Conservation (phyloP, 2,113 vertebrate genomes). For the Calyptommatus sinebrachiatus region DNA sequence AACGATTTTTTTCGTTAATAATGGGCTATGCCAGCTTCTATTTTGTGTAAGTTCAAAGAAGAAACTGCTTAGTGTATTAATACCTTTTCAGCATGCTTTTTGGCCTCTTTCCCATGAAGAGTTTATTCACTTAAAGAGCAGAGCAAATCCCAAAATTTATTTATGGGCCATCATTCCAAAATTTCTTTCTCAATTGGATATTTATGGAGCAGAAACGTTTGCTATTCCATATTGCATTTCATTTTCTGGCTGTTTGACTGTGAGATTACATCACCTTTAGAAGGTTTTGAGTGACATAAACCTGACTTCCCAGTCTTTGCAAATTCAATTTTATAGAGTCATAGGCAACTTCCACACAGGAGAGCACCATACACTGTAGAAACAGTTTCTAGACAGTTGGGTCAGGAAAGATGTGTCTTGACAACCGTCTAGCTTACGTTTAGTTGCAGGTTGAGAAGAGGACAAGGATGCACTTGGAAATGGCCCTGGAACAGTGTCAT, state of each 20-base stretch:
- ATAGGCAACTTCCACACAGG: constrained; percentile 7
- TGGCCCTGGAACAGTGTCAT: too few relatives aligned
- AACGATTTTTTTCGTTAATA: constrained; percentile 64
- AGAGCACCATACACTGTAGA: too few relatives aligned
- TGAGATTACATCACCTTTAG: constrained; percentile 54
- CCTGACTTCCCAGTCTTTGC: constrained; percentile 44
- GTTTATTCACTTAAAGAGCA: constrained; percentile 39
- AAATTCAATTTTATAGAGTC: constrained; percentile 11
- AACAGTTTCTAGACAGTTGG: too few relatives aligned
- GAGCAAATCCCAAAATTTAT: constrained; percentile 42
- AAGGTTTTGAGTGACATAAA: constrained; percentile 59
- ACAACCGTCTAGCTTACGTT: too few relatives aligned
- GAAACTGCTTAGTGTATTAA: constrained; percentile 43
- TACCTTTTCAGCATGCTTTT: constrained; percentile 60
- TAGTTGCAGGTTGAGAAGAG: too few relatives aligned
- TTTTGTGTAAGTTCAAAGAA: constrained; percentile 65
- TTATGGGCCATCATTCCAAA: constrained; percentile 52
- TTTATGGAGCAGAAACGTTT: constrained; percentile 47
- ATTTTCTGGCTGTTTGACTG: constrained; percentile 58
- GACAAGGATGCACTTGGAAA: too few relatives aligned
- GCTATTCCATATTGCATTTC: constrained; percentile 50
- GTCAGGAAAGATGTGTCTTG: too few relatives aligned
- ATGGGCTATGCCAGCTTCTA: constrained; percentile 65
- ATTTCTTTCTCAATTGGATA: constrained; percentile 58
- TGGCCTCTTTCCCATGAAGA: constrained; percentile 28